Conservation (phyloP, 1,140 invertebrate species). For the Uloborus diversus region DNA sequence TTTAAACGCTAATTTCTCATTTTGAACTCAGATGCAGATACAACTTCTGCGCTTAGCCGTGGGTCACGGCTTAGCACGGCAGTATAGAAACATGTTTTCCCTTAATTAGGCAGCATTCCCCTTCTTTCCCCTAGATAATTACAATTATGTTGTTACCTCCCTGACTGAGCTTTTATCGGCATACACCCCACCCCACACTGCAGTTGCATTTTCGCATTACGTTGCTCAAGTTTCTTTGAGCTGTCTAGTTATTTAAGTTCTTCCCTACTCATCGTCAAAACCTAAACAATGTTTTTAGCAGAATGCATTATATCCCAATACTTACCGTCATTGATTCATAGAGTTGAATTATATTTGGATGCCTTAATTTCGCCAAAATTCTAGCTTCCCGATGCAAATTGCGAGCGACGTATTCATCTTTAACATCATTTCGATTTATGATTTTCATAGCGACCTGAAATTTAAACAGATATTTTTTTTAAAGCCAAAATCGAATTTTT, state of each 20-base stretch:
- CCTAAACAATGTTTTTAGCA: background rate
- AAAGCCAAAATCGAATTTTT: background rate
- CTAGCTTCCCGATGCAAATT: slow-evolving; percentile 34
- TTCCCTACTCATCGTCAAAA: background rate
- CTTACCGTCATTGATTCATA: slow-evolving; percentile 40
- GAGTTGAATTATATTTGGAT: slow-evolving; percentile 44
- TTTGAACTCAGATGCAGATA: too few species aligned
- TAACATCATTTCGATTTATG: slow-evolving; percentile 23
- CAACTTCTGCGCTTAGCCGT: too few species aligned
- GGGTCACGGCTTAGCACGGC: too few species aligned
- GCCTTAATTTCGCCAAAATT: slow-evolving; percentile 31
- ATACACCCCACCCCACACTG: too few species aligned
- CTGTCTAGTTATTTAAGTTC: background rate
- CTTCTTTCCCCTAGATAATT: too few species aligned
- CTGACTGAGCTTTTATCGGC: too few species aligned
- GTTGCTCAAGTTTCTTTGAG: background rate
- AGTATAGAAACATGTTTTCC: too few species aligned
- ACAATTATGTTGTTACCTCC: too few species aligned
- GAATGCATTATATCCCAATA: too few species aligned
- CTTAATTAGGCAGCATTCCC: too few species aligned
- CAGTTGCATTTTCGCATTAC: too few species aligned
- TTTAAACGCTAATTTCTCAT: too few species aligned
- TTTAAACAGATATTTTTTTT: background rate
- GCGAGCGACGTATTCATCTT: slow-evolving; percentile 38
- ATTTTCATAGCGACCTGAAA: slow-evolving; percentile 48